phyloP scores from a whole-genome alignment of 2,113 vertebrate genomes.

The Gobiocypris rarus region DNA sequence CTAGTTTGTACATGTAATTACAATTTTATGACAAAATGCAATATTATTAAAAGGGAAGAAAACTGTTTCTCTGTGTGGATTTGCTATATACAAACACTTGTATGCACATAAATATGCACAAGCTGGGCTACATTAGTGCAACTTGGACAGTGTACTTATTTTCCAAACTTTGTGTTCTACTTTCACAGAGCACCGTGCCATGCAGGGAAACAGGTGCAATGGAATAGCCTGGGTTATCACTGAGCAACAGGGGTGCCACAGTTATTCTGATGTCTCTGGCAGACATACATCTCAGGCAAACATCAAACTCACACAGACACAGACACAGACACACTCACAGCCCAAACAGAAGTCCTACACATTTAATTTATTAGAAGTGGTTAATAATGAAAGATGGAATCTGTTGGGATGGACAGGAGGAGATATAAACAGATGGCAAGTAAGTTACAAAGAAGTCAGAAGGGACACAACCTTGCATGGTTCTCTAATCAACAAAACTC shows the following conservation, averaged over 20 bases:
- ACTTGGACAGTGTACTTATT: slow-evolving; percentile 36
- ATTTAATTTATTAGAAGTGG: slow-evolving; percentile 41
- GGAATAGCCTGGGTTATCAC: slow-evolving; percentile 53
- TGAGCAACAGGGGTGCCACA: slow-evolving; percentile 49
- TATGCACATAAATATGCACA: neutral
- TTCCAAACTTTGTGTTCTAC: slow-evolving; percentile 17
- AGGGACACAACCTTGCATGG: slow-evolving; percentile 9
- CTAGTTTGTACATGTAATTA: slow-evolving; percentile 28
- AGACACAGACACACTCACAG: no score
- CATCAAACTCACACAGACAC: slow-evolving; percentile 30
- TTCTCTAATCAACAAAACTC: slow-evolving; percentile 42
- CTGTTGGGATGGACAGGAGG: slow-evolving; percentile 36
- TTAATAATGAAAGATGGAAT: slow-evolving; percentile 35
- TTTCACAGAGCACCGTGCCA: slow-evolving; percentile 10
- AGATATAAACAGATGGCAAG: slow-evolving; percentile 55
- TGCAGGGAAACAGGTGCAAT: slow-evolving; percentile 48
- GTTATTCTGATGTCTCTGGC: slow-evolving; percentile 46
- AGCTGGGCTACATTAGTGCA: slow-evolving; percentile 26
- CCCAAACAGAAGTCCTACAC: slow-evolving; percentile 28
- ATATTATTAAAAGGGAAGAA: neutral
- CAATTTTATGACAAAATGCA: neutral
- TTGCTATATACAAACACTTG: neutral
- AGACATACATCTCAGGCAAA: slow-evolving; percentile 21
- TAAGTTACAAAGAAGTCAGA: slow-evolving; percentile 33
- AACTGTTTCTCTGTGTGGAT: neutral